phyloP scores from a whole-genome alignment of 1,140 invertebrate species.

The Ditylenchus dipsaci region DNA sequence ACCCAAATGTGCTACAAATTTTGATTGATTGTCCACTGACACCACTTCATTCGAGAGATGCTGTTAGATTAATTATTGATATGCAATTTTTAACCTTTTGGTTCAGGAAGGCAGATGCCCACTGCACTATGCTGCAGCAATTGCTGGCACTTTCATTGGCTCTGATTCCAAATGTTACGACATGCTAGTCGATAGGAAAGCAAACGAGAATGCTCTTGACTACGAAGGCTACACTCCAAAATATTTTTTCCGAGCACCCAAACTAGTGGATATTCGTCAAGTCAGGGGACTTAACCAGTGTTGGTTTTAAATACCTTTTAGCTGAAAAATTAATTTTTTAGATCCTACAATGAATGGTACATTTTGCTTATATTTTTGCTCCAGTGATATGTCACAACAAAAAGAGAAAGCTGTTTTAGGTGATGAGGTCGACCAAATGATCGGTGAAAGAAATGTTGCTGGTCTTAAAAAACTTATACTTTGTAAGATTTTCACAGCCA shows the following conservation, averaged over 20 bases:
- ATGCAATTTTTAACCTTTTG: constrained; percentile 1
- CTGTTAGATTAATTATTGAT: constrained; percentile 20
- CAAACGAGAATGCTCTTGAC: constrained; percentile 46
- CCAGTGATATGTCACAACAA: background rate
- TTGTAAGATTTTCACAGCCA: background rate
- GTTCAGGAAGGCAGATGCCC: constrained; percentile 75
- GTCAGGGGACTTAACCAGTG: constrained; percentile 49
- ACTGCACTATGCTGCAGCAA: constrained; percentile 79
- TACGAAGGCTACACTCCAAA: constrained; percentile 43
- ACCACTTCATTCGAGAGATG: constrained; percentile 39
- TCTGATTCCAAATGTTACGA: constrained; percentile 41
- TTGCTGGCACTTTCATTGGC: constrained; percentile 47
- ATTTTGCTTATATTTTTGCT: constrained; percentile 5
- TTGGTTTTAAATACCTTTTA: constrained; percentile 13
- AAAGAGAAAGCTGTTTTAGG: constrained; percentile 1
- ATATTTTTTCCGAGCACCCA: constrained; percentile 36
- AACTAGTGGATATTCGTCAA: constrained; percentile 44
- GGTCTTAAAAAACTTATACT: constrained; percentile 15
- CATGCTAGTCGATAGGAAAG: constrained; percentile 40
- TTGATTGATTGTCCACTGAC: constrained; percentile 23
- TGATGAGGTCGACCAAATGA: constrained; percentile 45
- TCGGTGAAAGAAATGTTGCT: constrained; percentile 39
- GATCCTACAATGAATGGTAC: background rate
- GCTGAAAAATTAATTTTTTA: background rate
- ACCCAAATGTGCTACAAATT: constrained; percentile 28